Evolutionary conservation across 1,140 invertebrate genomes (phyloP).

Genomic region (Atta colombica): DNA sequence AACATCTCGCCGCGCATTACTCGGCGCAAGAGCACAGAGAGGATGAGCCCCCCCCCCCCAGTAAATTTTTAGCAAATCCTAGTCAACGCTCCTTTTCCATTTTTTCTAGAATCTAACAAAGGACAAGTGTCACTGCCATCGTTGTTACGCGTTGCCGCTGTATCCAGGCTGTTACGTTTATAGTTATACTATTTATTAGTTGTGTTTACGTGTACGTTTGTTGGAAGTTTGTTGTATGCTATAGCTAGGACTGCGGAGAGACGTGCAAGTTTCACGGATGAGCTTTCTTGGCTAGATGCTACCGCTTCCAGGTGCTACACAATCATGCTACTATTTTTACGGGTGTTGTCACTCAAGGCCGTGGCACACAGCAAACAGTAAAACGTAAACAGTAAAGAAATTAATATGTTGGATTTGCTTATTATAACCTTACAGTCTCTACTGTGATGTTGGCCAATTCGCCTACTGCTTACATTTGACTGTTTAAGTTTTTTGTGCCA

Average conservation of each 20-base stretch:
- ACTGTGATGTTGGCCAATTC: too few species aligned
- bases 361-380: too few species aligned
- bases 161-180: conserved; percentile 69
- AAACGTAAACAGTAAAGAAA: too few species aligned
- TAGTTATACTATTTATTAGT: conserved; percentile 70
- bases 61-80: conserved; percentile 69
- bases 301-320: neutral
- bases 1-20: neutral
- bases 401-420: too few species aligned
- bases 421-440: too few species aligned
- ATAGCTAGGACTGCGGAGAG: neutral
- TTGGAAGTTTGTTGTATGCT: conserved; percentile 36
- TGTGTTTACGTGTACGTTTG: conserved; percentile 23
- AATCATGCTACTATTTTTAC: neutral
- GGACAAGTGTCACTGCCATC: conserved; percentile 70
- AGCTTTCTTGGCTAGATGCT: neutral
- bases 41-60: neutral
- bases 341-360: neutral
- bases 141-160: conserved; percentile 65
- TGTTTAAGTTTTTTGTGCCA: too few species aligned
- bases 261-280: neutral
- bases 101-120: conserved; percentile 52
- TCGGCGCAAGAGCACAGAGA: neutral
- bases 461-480: too few species aligned
- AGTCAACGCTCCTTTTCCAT: conserved; percentile 68